Conservation (phyloP, 2,797 vertebrate genomes). For the Melanotaenia trifasciata region DNA sequence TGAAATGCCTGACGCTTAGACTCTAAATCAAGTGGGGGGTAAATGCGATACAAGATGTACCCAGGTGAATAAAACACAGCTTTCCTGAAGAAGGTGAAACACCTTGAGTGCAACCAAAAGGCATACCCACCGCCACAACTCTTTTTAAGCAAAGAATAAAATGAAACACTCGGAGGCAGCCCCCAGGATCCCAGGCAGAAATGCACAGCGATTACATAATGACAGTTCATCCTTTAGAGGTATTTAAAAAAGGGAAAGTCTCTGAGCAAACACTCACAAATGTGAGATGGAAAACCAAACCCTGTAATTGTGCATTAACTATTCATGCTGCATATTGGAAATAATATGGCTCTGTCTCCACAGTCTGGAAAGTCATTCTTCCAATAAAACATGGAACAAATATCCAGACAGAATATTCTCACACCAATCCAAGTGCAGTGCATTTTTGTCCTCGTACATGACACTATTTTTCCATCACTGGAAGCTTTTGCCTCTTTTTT, state of each 20-base stretch:
- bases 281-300: conserved; percentile 49
- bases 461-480: background rate
- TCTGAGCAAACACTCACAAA: conserved; percentile 65
- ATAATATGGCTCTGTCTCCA: conserved; percentile 54
- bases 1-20: conserved; percentile 33
- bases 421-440: conserved; percentile 7
- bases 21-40: conserved; percentile 44
- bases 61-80: conserved; percentile 50
- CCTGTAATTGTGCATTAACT: conserved; percentile 64
- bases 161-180: conserved; percentile 55
- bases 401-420: conserved; percentile 20
- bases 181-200: conserved; percentile 54
- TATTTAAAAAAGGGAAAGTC: conserved; percentile 62
- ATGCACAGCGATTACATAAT: conserved; percentile 63
- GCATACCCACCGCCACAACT: conserved; percentile 14
- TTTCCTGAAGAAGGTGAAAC: conserved; percentile 32
- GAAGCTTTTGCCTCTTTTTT: background rate
- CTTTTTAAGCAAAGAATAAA: conserved; percentile 50
- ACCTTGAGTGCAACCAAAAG: conserved; percentile 50
- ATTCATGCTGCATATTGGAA: conserved; percentile 70
- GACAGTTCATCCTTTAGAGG: conserved; percentile 62
- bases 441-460: background rate
- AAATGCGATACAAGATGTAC: conserved; percentile 23
- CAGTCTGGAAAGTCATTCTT: conserved; percentile 41
- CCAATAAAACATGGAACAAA: conserved; percentile 26